These are phyloP conservation scores for Standfussiana lucernea DNA, from an alignment of 2,888 invertebrate species.

Conservation along the genomic window DNA sequence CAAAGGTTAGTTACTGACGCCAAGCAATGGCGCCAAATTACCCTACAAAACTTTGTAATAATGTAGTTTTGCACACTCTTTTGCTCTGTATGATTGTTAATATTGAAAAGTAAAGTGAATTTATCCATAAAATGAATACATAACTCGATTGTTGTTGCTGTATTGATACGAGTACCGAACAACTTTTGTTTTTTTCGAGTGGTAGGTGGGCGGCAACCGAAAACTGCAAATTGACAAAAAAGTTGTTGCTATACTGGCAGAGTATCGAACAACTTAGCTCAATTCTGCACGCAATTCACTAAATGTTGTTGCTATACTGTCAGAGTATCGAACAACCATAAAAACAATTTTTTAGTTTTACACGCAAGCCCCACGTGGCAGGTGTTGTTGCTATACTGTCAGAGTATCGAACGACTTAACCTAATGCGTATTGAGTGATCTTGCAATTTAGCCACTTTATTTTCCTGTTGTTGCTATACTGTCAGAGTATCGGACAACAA, in stretches of 20 bases:
- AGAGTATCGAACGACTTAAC: constrained; percentile 21
- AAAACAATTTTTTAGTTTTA: not conserved
- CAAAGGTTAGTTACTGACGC: constrained; percentile 16
- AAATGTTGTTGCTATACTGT: constrained; percentile 18
- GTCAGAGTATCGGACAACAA: constrained; percentile 31
- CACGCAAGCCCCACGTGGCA: no score
- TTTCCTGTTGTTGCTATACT: constrained; percentile 26
- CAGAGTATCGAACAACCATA: constrained; percentile 18
- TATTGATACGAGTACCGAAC: constrained; percentile 30
- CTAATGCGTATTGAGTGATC: constrained; percentile 18
- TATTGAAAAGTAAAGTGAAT: constrained; percentile 11
- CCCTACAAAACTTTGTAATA: constrained; percentile 6
- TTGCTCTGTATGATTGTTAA: constrained; percentile 6
- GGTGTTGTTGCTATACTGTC: constrained; percentile 25
- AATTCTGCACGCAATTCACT: constrained; percentile 15
- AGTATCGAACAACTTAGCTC: constrained; percentile 19
- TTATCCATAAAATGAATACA: constrained; percentile 26
- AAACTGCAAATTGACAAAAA: constrained; percentile 16
- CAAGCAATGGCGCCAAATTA: constrained; percentile 23
- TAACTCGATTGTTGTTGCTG: constrained; percentile 23
- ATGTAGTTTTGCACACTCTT: no score
- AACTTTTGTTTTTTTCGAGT: constrained; percentile 2
- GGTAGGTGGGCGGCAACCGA: constrained; percentile 3
- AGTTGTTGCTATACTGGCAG: constrained; percentile 12
- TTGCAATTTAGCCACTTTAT: constrained; percentile 14